Evolutionary conservation across 2,797 vertebrate genomes (phyloP).

Genomic region (Diplodus puntazzo): DNA sequence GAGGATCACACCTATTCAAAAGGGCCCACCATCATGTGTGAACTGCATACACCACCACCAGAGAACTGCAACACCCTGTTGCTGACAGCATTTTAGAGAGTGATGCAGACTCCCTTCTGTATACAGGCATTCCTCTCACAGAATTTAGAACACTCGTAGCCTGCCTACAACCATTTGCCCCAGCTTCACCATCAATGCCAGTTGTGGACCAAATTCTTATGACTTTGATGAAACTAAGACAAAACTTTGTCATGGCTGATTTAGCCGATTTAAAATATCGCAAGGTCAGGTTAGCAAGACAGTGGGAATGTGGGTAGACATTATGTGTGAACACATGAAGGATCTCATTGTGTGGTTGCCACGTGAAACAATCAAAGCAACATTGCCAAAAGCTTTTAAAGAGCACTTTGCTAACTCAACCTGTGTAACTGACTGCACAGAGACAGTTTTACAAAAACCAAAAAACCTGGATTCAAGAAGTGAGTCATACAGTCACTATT

Average conservation of each 20-base stretch:
- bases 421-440: background rate
- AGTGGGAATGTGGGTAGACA: background rate
- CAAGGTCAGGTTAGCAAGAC: background rate
- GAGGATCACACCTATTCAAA: slow-evolving; percentile 1
- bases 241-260: slow-evolving; percentile 4
- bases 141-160: background rate
- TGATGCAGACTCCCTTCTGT: slow-evolving; percentile 1
- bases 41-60: background rate
- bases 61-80: background rate
- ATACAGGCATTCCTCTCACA: background rate
- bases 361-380: background rate
- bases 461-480: background rate
- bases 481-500: background rate
- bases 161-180: background rate
- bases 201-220: background rate
- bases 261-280: background rate
- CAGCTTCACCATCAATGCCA: background rate
- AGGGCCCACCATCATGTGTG: background rate
- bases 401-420: background rate
- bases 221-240: background rate
- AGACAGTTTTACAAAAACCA: background rate
- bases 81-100: background rate
- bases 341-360: background rate
- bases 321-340: background rate
- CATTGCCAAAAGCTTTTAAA: background rate